phyloP scores from a whole-genome alignment of 2,113 vertebrate species.

The Felis catus region DNA sequence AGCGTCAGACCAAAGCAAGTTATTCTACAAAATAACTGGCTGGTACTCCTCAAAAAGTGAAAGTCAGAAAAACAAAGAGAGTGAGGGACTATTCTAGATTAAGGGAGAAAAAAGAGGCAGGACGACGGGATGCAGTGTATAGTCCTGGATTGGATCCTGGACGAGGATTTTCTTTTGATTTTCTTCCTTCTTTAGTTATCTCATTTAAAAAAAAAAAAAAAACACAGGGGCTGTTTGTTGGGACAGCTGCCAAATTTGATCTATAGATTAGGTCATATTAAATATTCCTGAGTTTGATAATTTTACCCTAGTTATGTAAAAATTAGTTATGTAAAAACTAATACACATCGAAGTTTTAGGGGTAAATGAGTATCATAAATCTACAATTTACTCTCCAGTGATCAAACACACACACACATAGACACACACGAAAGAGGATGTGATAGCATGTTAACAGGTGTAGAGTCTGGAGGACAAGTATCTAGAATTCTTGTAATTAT shows the following conservation, averaged over 20 bases:
- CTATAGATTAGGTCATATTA: background rate
- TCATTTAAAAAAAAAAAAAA: background rate
- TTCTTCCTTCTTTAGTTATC: background rate
- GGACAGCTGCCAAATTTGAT: background rate
- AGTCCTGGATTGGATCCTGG: background rate
- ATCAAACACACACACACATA: background rate
- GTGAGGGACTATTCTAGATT: background rate
- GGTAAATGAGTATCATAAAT: background rate
- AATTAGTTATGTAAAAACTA: background rate
- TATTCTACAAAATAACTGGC: background rate
- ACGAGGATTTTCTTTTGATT: background rate
- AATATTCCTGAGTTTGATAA: background rate
- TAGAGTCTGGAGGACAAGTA: background rate
- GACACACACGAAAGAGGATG: background rate
- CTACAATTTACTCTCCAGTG: conserved; percentile 1
- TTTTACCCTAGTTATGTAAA: background rate
- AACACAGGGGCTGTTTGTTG: background rate
- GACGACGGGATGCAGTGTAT: background rate
- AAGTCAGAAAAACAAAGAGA: background rate
- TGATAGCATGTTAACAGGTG: background rate
- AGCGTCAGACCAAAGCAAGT: background rate
- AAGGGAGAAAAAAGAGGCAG: background rate
- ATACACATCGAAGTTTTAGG: background rate
- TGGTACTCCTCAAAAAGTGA: background rate
- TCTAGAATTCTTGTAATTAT: background rate